Evolutionary conservation across 2,113 vertebrate species (phyloP), one percentile per base, ranked within the genome.

Genomic region (Pachycephala philippinensis): DNA sequence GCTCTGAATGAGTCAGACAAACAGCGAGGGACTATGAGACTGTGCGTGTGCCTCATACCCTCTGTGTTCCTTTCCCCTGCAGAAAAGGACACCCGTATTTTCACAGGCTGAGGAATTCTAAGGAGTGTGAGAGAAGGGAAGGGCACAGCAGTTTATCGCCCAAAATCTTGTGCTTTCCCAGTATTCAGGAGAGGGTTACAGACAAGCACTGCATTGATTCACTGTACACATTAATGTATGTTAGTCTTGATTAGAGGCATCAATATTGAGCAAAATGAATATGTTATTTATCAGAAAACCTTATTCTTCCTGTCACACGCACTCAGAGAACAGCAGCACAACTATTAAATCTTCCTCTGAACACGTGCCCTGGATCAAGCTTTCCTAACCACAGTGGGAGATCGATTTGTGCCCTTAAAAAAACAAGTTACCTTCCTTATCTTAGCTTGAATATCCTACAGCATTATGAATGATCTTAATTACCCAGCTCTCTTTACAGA

Each of bases 391-490:
- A 35, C 74, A 89, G 68, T 71, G 56, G 72, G 88, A 89, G 88
- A 89, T 70, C 2, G 0, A 91, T 90, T 80, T 79, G 53, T 90
- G 61, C 44, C 69, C 50, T 82, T 69, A 91, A 84, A 94, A 94
- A 95, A 91, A 27, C 14, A 72, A 87, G 75, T 89, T 69, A 76
- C 42, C 79, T 74, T 71, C 57, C 77, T 93, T 81, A 88, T 88
- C 93, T 91, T 87, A 88, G 59, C 56, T 56, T 30, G 33, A 88
- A 72, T 81, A 83, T 56, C 84, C 76, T 57, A 27, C 68, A 92
- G 78, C 33, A 65, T 87, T 87, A 93, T 40, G 60, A 94, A 90
- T n/a, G 15, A 63, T 77, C 79, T 81, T 90, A 80, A 94, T 97
- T 86, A 93, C 83, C 27, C 66, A 79, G 77, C 40, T 83, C 64